These are phyloP conservation scores for Microtus pennsylvanicus DNA, from an alignment of 2,113 vertebrate genomes.

Conservation along the genomic window DNA sequence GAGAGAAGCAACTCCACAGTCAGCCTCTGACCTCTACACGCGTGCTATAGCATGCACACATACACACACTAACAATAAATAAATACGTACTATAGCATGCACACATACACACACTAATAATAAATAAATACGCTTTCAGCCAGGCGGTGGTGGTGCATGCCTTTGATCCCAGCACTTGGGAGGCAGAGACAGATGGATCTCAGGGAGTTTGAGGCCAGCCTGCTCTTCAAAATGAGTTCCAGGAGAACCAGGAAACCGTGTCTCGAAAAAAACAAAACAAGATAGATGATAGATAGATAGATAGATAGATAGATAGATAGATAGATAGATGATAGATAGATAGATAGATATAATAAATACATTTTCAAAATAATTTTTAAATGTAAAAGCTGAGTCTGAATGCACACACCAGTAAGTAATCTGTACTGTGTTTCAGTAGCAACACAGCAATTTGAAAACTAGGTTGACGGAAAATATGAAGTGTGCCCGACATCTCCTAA, in stretches of 20 bases:
- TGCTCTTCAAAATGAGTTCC: too few relatives aligned
- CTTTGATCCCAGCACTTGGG: too few relatives aligned
- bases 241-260: too few relatives aligned
- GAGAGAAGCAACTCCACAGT: too few relatives aligned
- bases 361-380: background rate
- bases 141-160: too few relatives aligned
- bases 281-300: too few relatives aligned
- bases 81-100: background rate
- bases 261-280: too few relatives aligned
- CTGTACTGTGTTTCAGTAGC: background rate
- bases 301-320: too few relatives aligned
- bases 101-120: background rate
- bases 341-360: too few relatives aligned
- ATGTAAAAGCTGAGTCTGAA: background rate
- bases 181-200: too few relatives aligned
- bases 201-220: too few relatives aligned
- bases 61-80: background rate
- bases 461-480: background rate
- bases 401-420: background rate
- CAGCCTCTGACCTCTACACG: background rate
- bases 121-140: background rate
- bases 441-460: slow-evolving; percentile 6
- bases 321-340: too few relatives aligned
- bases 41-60: background rate
- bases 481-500: background rate